Base-by-base conservation (phyloP, 2,797 vertebrate species). In the Hybognathus amarus region DNA sequence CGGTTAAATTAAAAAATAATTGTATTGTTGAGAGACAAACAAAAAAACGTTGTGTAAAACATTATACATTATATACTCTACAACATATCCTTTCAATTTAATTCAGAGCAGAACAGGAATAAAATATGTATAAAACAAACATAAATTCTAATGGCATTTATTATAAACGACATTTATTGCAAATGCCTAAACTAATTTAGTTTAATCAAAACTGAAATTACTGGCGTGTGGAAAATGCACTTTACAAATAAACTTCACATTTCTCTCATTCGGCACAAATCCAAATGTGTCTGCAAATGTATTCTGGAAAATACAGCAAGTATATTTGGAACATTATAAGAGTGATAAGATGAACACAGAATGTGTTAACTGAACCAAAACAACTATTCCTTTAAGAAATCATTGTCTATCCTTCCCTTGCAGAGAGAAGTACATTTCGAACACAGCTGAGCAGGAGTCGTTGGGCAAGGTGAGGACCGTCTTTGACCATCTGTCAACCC, bases 401-500 rank as follows among this genome's bases (percentile, higher is more conserved):
- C 40, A 67, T 30, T 79, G 13, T 79, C 12, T 7, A n/a, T 30
- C 20, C 68, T 54, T 67, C 45, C 5, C 79, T 90, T 91, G 22
- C 80, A 99, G 98, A 91, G 97, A 99, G 86, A 95, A 97, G 87
- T 99, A 97, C 89, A 95, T 96, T 89, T 96, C 95, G 91, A 97
- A 96, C 90, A 98, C 97, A 88, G 92, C 96, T 61, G 98, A 99
- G 85, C 98, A 99, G 91, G 98, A 99, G 91, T 95, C 96, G 89
- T 95, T 98, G 82, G 97, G 98, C 89, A 99, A 99, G 97, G 98
- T 99, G 94, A 96, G 94, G 79, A 50, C 38, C 79, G 38, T 40
- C 79, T 86, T 81, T 36, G 80, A 82, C 50, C 52, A 36, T 70
- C 59, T 8, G 71, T 42, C 50, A 52, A 38, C 27, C 30, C 42